Evolutionary conservation across 2,888 invertebrate genomes (phyloP).

Genomic region (Rhynchonema sp.): DNA sequence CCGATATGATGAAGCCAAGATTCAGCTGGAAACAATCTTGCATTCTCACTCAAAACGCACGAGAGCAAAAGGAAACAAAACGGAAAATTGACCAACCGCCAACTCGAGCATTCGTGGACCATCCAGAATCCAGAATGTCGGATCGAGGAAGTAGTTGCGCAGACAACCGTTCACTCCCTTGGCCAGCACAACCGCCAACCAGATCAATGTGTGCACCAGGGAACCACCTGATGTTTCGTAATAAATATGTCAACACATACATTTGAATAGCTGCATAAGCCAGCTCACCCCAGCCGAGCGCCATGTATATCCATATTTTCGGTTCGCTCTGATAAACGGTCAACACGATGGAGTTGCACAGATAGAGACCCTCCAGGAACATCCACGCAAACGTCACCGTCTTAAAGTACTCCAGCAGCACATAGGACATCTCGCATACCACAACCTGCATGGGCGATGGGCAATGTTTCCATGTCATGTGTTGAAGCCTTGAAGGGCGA

Average conservation of each 20-base stretch:
- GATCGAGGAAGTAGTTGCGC: neutral
- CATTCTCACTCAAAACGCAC: too few species aligned
- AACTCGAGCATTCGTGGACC: neutral
- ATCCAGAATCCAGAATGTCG: neutral
- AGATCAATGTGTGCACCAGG: neutral
- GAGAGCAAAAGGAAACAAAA: neutral
- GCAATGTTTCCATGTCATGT: too few species aligned
- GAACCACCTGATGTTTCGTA: neutral
- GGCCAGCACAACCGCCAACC: neutral
- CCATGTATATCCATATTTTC: constrained; percentile 26
- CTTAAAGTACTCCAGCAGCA: constrained; percentile 64
- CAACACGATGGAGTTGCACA: constrained; percentile 56
- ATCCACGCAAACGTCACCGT: constrained; percentile 90
- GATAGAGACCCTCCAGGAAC: constrained; percentile 80
- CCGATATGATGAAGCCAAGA: constrained; percentile 9
- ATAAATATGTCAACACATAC: too few species aligned
- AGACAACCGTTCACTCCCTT: neutral
- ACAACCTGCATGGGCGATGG: constrained; percentile 49
- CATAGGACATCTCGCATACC: constrained; percentile 56
- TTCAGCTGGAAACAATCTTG: too few species aligned
- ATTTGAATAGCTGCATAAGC: too few species aligned
- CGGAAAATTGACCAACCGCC: neutral
- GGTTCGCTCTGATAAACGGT: constrained; percentile 37
- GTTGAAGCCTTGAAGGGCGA: too few species aligned
- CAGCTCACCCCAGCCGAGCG: constrained; percentile 33